A percentile compares a stretch with the other conserved stretches of the same genome.
Conservation (phyloP, 1,140 invertebrate species). For the Coelopa frigida region DNA sequence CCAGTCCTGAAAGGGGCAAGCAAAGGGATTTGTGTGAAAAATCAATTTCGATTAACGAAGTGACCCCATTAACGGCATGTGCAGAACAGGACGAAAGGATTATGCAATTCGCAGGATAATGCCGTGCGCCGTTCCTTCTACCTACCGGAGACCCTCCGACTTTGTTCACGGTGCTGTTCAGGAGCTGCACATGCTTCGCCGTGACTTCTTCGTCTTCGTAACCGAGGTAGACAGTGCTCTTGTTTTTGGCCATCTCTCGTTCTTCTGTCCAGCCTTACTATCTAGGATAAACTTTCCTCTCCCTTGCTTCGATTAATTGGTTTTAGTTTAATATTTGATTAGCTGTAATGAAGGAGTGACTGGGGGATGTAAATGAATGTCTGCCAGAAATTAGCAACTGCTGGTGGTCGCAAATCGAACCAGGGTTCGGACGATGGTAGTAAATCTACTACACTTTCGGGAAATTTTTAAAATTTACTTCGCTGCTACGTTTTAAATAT, state of each 20-base stretch:
- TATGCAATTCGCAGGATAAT: too few relatives aligned
- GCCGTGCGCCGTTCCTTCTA: too few relatives aligned
- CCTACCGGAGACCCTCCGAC: conserved; percentile 54
- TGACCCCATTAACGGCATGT: neutral
- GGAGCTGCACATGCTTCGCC: conserved; percentile 53
- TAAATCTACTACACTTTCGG: too few relatives aligned
- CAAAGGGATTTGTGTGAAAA: conserved; percentile 20
- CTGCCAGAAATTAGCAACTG: too few relatives aligned
- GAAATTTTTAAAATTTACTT: too few relatives aligned
- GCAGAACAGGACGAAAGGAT: neutral
- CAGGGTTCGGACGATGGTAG: too few relatives aligned
- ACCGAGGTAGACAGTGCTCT: conserved; percentile 54
- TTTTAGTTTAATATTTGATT: too few relatives aligned
- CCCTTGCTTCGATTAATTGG: too few relatives aligned
- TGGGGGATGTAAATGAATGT: too few relatives aligned
- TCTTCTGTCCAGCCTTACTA: neutral
- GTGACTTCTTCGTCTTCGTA: conserved; percentile 61
- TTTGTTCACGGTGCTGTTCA: conserved; percentile 64
- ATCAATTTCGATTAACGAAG: conserved; percentile 37
- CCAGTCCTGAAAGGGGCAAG: conserved; percentile 55
- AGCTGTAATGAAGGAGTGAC: too few relatives aligned
- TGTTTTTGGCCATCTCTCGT: conserved; percentile 47
- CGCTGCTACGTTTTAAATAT: too few relatives aligned
- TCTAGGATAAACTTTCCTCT: neutral
- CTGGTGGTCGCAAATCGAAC: too few relatives aligned